phyloP scores from a whole-genome alignment of 2,797 vertebrate species.

The Coccyzus lansbergi region DNA sequence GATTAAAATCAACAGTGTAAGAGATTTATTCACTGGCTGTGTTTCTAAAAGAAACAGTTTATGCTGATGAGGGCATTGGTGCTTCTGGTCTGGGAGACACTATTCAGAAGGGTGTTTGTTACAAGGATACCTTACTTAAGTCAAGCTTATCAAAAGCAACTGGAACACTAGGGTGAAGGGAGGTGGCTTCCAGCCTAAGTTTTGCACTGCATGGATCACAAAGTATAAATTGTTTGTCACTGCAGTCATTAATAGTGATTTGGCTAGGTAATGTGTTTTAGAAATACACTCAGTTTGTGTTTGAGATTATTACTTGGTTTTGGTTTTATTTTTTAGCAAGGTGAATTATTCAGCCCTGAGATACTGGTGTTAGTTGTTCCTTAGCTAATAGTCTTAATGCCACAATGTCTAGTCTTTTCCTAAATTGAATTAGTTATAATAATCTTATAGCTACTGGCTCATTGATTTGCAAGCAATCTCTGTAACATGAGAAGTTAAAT shows the following conservation, averaged over 20 bases:
- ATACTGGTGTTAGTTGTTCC: background rate
- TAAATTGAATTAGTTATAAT: background rate
- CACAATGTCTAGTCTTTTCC: background rate
- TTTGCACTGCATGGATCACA: background rate
- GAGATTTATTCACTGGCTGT: background rate
- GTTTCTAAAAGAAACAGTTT: background rate
- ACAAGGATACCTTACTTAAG: background rate
- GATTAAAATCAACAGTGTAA: background rate
- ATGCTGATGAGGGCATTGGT: background rate
- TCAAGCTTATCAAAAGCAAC: background rate
- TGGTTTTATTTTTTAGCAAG: background rate
- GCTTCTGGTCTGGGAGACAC: background rate
- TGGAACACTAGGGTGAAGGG: background rate
- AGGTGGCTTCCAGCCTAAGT: background rate
- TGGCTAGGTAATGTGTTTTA: background rate
- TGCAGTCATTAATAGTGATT: background rate
- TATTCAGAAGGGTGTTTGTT: background rate
- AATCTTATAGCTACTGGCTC: background rate
- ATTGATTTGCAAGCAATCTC: background rate
- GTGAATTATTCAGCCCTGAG: background rate
- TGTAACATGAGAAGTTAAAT: background rate
- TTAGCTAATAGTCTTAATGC: background rate
- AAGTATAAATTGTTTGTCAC: background rate
- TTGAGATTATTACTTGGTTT: background rate
- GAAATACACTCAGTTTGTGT: background rate